Base-by-base conservation (phyloP, 2,888 invertebrate genomes). In the Blastobasis adustella region DNA sequence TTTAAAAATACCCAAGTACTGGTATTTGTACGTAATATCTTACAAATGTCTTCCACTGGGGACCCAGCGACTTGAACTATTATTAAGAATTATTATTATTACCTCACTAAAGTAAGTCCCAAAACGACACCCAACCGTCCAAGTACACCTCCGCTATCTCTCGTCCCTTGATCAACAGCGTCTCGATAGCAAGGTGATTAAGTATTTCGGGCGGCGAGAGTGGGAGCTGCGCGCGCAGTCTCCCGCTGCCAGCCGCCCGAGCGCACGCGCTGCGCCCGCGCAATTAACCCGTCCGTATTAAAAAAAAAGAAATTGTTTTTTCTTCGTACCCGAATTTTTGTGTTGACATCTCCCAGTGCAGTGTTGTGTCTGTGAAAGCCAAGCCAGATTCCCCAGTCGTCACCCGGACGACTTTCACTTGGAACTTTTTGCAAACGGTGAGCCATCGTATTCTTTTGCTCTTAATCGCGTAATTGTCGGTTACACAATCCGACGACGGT, bases 131-230 rank as follows among this genome's bases (percentile, higher is more conserved):
- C 23, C 23, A 23, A 23, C 3, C 23, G 23, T 3, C 23, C 23
- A 23, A 23, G 23, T 23, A 23, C 23, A 3, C 23, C 23, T 23
- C 23, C 23, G 23, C 23, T 23, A 23, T 23, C 23, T 23, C 23
- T 23, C 23, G 1, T 23, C 23, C 3, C 23, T 23, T 23, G 23
- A 23, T 23, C 23, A 23, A 23, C 73, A 68, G 65, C 63, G 71
- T 76, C 72, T 77, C 82, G 81, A 82, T 81, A 80, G 81, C 83
- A 84, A 84, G 83, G 84, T 84, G 84, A 86, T 85, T 83, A 82
- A 47, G 79, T 78, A 79, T 82, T 82, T 83, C 46, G 84, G 82
- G 67, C 67, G 69, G 59, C 67, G 58, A 69, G 77, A 77, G 80
- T 79, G 83, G 84, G 80, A 82, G 84, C 64, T 59, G 68, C 71